These are phyloP conservation scores for Hestina assimilis DNA, from an alignment of 1,140 invertebrate species.

Conservation along the genomic window DNA sequence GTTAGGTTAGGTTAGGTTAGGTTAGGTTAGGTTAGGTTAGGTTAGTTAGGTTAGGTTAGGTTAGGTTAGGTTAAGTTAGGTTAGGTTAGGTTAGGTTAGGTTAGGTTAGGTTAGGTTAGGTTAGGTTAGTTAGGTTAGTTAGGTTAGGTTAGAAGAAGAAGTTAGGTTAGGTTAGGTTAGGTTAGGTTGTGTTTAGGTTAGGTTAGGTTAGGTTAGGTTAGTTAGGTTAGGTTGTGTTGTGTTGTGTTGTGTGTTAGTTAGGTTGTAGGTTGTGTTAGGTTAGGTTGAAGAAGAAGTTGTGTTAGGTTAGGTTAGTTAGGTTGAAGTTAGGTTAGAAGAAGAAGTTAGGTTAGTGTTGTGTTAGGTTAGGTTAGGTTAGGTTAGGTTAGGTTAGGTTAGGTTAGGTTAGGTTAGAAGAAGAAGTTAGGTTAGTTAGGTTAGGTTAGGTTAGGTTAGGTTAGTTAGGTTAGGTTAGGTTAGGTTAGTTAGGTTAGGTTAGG, in stretches of 20 bases:
- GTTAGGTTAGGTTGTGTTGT: no score
- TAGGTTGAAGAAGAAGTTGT: no score
- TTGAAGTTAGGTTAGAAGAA: no score
- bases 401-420: no score
- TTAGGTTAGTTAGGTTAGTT: constrained; percentile 3
- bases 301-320: no score
- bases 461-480: no score
- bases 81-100: constrained; percentile 14
- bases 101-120: constrained; percentile 10
- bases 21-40: constrained; percentile 2
- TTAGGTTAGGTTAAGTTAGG: constrained; percentile 15
- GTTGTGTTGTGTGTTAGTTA: constrained; percentile 1
- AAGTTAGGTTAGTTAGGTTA: constrained; percentile 3
- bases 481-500: constrained; percentile 9
- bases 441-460: constrained; percentile 9
- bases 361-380: no score
- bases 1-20: constrained; percentile 4
- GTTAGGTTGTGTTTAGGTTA: no score
- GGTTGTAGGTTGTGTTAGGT: no score
- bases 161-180: constrained; percentile 6
- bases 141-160: no score
- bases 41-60: constrained; percentile 13
- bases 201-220: constrained; percentile 7
- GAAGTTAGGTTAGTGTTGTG: no score
- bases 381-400: constrained; percentile 1